Evolutionary conservation across 2,797 vertebrate species (phyloP).

Genomic region (Hephaestus fuliginosus): DNA sequence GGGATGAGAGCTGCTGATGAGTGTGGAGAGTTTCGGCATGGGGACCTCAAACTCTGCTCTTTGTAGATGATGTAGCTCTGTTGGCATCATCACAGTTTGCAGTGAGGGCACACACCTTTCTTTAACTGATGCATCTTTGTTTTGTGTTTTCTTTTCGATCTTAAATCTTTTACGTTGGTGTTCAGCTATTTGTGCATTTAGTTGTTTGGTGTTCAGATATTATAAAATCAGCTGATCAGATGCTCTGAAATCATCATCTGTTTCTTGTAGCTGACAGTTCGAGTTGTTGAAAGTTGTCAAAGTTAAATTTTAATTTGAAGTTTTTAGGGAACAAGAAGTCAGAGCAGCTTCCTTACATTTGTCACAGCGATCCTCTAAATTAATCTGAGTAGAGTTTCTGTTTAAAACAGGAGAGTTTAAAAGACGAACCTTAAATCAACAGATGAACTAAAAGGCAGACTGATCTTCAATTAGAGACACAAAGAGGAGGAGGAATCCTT

Average conservation of each 20-base stretch:
- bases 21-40: no score
- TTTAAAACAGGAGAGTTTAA: slow-evolving; percentile 50
- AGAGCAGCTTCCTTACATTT: slow-evolving; percentile 42
- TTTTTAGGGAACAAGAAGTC: slow-evolving; percentile 58
- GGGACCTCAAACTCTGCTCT: no score
- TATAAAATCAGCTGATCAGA: not conserved
- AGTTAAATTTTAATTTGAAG: slow-evolving; percentile 68
- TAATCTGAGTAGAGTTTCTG: slow-evolving; percentile 44
- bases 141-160: no score
- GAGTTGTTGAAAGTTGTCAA: slow-evolving; percentile 41
- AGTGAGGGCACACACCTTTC: no score
- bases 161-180: no score
- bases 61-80: not conserved
- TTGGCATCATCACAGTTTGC: no score
- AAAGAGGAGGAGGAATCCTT: not conserved
- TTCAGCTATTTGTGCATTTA: no score
- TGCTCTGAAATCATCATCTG: not conserved
- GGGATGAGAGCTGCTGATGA: no score
- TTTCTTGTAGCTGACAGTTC: not conserved
- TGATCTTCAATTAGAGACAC: slow-evolving; percentile 40
- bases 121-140: no score
- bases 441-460: slow-evolving; percentile 40
- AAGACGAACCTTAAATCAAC: slow-evolving; percentile 59
- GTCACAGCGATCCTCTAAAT: slow-evolving; percentile 59
- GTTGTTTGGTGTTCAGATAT: not conserved